These are phyloP conservation scores for Ceratina calcarata DNA, from an alignment of 1,140 invertebrate species.

Conservation along the genomic window DNA sequence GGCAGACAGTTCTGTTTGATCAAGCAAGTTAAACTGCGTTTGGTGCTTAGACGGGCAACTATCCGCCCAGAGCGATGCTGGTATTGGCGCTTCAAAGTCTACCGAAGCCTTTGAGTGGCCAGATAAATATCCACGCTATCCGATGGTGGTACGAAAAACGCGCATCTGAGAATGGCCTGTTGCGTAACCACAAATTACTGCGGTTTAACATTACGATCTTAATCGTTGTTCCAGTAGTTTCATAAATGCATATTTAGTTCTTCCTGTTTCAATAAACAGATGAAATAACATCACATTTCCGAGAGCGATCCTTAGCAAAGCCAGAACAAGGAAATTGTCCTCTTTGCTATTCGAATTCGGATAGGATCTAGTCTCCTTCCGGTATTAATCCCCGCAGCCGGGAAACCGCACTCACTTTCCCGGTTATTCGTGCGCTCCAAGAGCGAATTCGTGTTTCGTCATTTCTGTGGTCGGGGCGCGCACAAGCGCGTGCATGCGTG, in stretches of 20 bases:
- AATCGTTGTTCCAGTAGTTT: too few relatives aligned
- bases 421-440: conserved; percentile 2
- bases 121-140: conserved; percentile 4
- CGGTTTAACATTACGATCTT: too few relatives aligned
- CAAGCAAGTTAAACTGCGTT: conserved; percentile 13
- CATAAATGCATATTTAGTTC: too few relatives aligned
- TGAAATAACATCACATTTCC: too few relatives aligned
- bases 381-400: conserved; percentile 7
- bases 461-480: conserved; percentile 14
- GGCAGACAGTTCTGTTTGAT: conserved; percentile 13
- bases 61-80: conserved; percentile 8
- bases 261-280: too few relatives aligned
- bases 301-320: too few relatives aligned
- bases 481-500: background rate
- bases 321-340: too few relatives aligned
- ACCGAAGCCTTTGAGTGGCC: conserved; percentile 1
- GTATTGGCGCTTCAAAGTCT: conserved; percentile 13
- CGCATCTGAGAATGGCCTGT: too few relatives aligned
- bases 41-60: background rate
- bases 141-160: background rate
- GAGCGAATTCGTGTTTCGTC: conserved; percentile 27
- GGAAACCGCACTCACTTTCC: conserved; percentile 19
- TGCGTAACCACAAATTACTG: too few relatives aligned
- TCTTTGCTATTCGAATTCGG: too few relatives aligned
- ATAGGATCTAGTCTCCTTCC: background rate